Conservation (phyloP, 2,113 vertebrate species). For the Chrysochloris asiatica region DNA sequence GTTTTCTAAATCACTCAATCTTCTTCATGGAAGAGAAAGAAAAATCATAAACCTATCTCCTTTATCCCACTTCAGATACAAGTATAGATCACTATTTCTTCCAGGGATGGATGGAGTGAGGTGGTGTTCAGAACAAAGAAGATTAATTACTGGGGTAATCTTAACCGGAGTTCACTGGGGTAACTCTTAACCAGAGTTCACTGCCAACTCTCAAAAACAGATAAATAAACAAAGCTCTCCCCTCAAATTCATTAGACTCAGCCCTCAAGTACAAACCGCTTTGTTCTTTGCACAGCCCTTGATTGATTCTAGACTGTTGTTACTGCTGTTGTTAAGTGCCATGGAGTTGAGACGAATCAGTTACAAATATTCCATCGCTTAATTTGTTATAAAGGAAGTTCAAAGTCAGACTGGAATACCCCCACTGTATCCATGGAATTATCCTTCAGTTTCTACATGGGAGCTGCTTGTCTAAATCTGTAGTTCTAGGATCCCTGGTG, state of each 20-base stretch:
- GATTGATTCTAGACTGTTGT: background rate
- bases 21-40: background rate
- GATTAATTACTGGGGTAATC: no score
- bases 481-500: background rate
- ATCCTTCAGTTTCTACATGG: background rate
- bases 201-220: no score
- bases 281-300: background rate
- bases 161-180: background rate
- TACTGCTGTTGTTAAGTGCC: no score
- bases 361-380: background rate
- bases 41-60: background rate
- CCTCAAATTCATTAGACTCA: background rate
- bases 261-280: background rate
- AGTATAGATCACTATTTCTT: background rate
- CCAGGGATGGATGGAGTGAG: background rate
- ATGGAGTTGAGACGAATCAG: no score
- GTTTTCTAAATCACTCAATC: background rate
- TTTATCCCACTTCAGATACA: background rate
- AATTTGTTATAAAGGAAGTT: background rate
- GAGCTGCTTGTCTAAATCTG: background rate
- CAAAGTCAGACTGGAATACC: background rate
- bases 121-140: background rate
- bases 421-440: background rate
- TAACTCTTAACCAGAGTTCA: background rate
- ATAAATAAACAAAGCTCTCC: no score